These are phyloP conservation scores for Chrysaora quinquecirrha DNA, from an alignment of 30 jellyfish, hydroid and myxozoan species.

Conservation along the genomic window DNA sequence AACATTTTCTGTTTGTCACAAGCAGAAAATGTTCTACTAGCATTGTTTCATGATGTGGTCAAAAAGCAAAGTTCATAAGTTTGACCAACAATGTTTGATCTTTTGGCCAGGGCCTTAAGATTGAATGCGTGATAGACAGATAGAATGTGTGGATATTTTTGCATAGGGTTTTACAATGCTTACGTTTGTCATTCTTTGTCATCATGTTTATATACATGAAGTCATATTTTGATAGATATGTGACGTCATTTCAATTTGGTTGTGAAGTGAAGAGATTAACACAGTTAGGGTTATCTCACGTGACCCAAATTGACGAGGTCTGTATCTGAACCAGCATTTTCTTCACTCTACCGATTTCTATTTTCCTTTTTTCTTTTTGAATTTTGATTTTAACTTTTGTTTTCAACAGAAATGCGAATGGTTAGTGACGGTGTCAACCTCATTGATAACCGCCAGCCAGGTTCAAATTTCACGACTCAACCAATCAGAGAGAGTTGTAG, in stretches of 20 bases:
- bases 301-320: conserved; percentile 77
- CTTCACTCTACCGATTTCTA: not conserved
- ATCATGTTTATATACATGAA: no score
- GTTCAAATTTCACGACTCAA: conserved; percentile 61
- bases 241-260: conserved; percentile 49
- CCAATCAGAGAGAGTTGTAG: not conserved
- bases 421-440: conserved; percentile 69
- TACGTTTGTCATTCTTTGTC: no score
- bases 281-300: conserved; percentile 66
- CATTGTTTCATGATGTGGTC: no score
- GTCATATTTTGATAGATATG: conserved; percentile 61
- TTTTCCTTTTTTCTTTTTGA: not conserved
- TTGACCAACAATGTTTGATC: no score
- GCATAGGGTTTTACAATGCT: no score
- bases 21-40: no score
- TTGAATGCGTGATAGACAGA: no score
- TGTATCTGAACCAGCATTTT: no score
- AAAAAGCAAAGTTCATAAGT: no score
- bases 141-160: no score
- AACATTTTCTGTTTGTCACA: no score
- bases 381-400: not conserved
- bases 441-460: conserved; percentile 53
- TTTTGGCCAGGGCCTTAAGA: no score
- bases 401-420: conserved; percentile 55
- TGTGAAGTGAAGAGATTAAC: conserved; percentile 57